Base-by-base conservation (phyloP, 2,113 vertebrate species). In the Hypomesus transpacificus region DNA sequence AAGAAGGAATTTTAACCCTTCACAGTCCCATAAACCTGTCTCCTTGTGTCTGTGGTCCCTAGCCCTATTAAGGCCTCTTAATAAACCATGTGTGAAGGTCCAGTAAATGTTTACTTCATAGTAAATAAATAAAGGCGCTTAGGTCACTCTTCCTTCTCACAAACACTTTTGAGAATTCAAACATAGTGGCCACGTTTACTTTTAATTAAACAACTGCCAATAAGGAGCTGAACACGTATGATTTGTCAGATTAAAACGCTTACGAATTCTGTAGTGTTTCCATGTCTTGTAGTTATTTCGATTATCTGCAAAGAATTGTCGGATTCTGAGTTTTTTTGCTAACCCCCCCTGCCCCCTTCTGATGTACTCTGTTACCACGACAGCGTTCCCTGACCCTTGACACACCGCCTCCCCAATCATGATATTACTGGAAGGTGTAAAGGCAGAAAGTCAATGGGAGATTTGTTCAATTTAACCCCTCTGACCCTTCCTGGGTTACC, bases 391-490 rank as follows among this genome's bases (percentile, higher is more conserved):
- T 61, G 24, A 24, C 76, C 79, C 69, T 66, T 76, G 74, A 77
- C 79, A 79, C 68, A 75, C 77, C 51, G 16, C 54, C 58, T 22
- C 73, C 68, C 71, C 78, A 82, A 83, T 84, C 84, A 83, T 79
- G 82, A 82, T 76, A 85, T 86, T 82, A 86, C 75, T 75, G 71
- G 77, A 74, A 76, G 82, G 85, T 77, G 73, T 66, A 84, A 76
- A 81, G 85, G 87, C 86, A 88, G 84, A 75, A 86, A 81, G 81
- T 86, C 86, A 87, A 89, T 89, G 82, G 76, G 69, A 80, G 83
- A 89, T 87, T 86, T 89, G 85, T 87, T 81, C 82, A 78, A 78
- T 86, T 86, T 87, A 86, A 88, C 88, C 86, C 71, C 75, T 67
- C 24, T 87, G 84, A 89, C 84, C 86, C 39, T 46, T 11, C 39